These are phyloP conservation scores for Erebia palarica DNA, from an alignment of 2,888 invertebrate genomes.

Conservation along the genomic window DNA sequence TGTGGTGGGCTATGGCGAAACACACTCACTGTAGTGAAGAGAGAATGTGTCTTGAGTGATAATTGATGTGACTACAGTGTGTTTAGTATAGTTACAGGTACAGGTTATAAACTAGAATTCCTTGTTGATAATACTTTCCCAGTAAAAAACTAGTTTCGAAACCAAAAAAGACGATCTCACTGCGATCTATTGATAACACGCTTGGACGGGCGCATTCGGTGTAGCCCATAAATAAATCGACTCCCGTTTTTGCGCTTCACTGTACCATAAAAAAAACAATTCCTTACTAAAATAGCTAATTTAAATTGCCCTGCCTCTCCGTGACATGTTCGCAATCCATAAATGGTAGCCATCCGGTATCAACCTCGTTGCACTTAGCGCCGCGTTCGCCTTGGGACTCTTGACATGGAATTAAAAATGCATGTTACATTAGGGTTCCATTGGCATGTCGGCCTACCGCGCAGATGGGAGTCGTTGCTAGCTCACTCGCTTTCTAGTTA, in stretches of 20 bases:
- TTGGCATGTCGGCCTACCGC: conserved; percentile 48
- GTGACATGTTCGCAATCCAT: conserved; percentile 29
- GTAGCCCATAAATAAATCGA: conserved; percentile 37
- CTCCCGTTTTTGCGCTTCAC: conserved; percentile 34
- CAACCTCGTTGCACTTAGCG: conserved; percentile 49
- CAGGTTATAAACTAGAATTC: conserved; percentile 11
- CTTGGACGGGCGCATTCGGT: conserved; percentile 28
- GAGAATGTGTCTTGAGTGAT: too few relatives aligned
- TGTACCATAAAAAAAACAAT: conserved; percentile 34
- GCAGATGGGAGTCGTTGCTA: conserved; percentile 35
- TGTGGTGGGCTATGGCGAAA: background rate
- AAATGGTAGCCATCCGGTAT: conserved; percentile 26
- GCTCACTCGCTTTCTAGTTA: conserved; percentile 31
- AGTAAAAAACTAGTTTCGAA: conserved; percentile 29
- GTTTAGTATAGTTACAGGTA: background rate
- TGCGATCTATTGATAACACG: conserved; percentile 37
- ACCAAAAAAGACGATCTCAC: conserved; percentile 30
- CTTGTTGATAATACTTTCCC: conserved; percentile 19
- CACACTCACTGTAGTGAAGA: too few relatives aligned
- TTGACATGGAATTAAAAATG: conserved; percentile 79
- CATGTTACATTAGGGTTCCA: conserved; percentile 72
- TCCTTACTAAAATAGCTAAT: conserved; percentile 36
- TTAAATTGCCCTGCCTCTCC: conserved; percentile 33
- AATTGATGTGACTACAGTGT: background rate
- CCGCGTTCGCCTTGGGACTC: conserved; percentile 59